Base-by-base conservation (phyloP, 2,113 vertebrate species). In the Sminthopsis crassicaudata region DNA sequence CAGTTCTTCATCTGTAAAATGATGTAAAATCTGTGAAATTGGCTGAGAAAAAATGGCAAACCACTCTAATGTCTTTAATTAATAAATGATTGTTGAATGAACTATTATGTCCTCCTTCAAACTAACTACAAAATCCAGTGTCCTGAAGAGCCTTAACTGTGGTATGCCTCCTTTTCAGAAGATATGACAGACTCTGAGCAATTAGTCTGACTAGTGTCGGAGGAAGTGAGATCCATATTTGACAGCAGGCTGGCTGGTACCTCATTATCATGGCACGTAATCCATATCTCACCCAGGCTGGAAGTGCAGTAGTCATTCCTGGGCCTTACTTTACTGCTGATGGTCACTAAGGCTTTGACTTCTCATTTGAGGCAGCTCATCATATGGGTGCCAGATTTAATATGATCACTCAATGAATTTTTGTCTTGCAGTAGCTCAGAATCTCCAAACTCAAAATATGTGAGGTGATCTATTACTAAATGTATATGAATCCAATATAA, bases 131-230 rank as follows among this genome's bases (percentile, higher is more conserved):
- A 76, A 76, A n/a, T 76, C 16, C 36, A 76, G 14, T 76, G 60
- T 5, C 36, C 14, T n/a, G 4, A 36, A 76, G 14, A 76, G 36
- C 14, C 36, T 76, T 76, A n/a, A n/a, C 60, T 76, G 19, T 19
- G 36, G 4, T n/a, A n/a, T 36, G n/a, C 12, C 11, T 67, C 4
- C 36, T n/a, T 76, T 76, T n/a, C 14, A 76, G 60, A 19, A 76
- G 30, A 36, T 7, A n/a, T n/a, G 0, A 1, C 4, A 12, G 1
- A n/a, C 16, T 76, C 2, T 16, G 60, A 36, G 16, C 19, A 6
- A 0, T 30, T 67, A 67, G 4, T n/a, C 12, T 76, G 60, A 76
- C 36, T 76, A 6, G 14, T 76, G 60, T 76, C 4, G 19, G 36
- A 76, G 30, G 60, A 76, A 76, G 14, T n/a, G 3, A 76, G 16